These are phyloP conservation scores for Gymnarchus niloticus DNA, from an alignment of 2,113 vertebrate genomes.

Conservation along the genomic window DNA sequence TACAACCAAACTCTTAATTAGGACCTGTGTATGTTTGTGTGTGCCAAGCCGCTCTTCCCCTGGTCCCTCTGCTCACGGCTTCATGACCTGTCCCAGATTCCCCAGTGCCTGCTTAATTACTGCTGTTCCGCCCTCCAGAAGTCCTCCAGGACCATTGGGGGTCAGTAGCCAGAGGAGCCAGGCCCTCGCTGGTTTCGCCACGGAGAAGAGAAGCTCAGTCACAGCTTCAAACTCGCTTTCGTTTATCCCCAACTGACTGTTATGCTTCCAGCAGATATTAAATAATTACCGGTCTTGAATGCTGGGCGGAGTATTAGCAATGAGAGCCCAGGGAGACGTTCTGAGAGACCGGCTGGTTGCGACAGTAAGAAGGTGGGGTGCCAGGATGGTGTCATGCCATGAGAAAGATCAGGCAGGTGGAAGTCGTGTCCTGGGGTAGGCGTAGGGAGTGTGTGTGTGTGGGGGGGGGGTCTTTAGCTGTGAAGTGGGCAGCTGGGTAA, in stretches of 20 bases:
- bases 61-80: neutral
- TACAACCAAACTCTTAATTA: neutral
- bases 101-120: neutral
- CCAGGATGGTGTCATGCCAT: neutral
- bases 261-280: neutral
- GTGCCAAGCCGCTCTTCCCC: neutral
- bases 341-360: neutral
- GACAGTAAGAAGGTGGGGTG: neutral
- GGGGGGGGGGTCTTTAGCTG: neutral
- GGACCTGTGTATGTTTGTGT: neutral
- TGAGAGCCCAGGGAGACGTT: neutral
- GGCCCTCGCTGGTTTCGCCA: neutral
- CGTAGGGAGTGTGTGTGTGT: too few relatives aligned
- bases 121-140: neutral
- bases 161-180: neutral
- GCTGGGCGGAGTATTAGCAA: neutral
- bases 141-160: neutral
- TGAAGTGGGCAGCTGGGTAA: neutral
- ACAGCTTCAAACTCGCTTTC: neutral
- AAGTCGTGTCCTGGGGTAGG: too few relatives aligned
- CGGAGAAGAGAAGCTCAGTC: neutral
- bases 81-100: neutral
- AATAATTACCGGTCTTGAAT: neutral
- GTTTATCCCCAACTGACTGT: neutral
- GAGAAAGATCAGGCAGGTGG: neutral